Base-by-base conservation (phyloP, 2,888 invertebrate genomes). In the Crepidodera aurea region DNA sequence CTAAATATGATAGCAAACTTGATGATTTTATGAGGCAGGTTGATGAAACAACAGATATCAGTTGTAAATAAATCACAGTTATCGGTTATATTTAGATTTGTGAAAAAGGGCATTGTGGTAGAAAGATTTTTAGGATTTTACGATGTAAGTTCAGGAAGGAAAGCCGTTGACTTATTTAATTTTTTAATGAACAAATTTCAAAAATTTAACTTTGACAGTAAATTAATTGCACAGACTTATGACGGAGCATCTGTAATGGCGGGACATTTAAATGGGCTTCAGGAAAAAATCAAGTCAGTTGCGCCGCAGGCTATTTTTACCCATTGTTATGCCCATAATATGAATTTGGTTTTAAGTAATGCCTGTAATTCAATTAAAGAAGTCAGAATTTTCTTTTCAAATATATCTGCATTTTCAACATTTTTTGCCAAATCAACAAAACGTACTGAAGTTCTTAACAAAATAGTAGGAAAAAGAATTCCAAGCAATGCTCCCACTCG, bases 121-220 rank as follows among this genome's bases (percentile, higher is more conserved):
- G 75, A 77, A 69, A 51, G 75, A 50, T 75, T 76, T 66, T 46
- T 75, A 51, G 69, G 73, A 13, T 77, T 74, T 62, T 69, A 65
- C 46, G 70, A 76, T 62, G 75, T 74, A 8, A 73, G 73, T 67
- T 59, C 64, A 12, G 71, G 72, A 50, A 64, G 71, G 19, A 16
- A 16, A 15, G 58, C 54, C 8, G 3, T 16, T 37, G 66, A 65
- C 46, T 58, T 77, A 37, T 73, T 69, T 62, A 44, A 60, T 37
- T 62, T 75, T 46, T 56, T 75, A 32, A 58, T 59, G 16, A 29
- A 64, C n/a, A 66, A 64, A 54, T 67, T 74, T 53, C 19, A 59
- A 40, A 64, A 73, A n/a, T n/a, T n/a, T n/a, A n/a, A n/a, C n/a
- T n/a, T n/a, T n/a, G n/a, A n/a, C n/a, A n/a, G n/a, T n/a, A n/a